phyloP scores from a whole-genome alignment of 1,140 invertebrate genomes.

The Sycobia sp. region DNA sequence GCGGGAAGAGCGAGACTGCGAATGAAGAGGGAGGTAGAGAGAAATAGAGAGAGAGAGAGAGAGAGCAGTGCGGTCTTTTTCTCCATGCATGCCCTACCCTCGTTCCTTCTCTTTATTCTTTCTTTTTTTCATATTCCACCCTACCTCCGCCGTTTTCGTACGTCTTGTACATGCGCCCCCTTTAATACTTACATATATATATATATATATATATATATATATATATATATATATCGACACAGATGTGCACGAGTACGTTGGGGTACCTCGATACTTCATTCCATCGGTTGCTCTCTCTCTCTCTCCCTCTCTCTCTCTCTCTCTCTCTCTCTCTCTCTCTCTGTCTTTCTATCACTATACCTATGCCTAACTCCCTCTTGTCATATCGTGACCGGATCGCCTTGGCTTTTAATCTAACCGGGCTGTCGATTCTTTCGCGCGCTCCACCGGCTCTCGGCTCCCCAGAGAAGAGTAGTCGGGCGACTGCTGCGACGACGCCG shows the following conservation, averaged over 20 bases:
- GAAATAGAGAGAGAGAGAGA: too few relatives aligned
- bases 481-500: background rate
- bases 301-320: background rate
- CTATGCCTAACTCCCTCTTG: too few relatives aligned
- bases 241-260: background rate
- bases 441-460: background rate
- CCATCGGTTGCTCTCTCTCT: too few relatives aligned
- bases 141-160: too few relatives aligned
- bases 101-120: background rate
- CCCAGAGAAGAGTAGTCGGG: background rate
- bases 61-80: background rate
- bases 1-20: too few relatives aligned
- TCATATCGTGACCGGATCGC: conserved; percentile 5
- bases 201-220: too few relatives aligned
- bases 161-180: too few relatives aligned
- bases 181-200: too few relatives aligned
- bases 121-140: background rate
- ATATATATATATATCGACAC: too few relatives aligned
- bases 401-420: conserved; percentile 8
- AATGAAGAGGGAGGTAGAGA: too few relatives aligned
- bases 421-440: conserved; percentile 14
- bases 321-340: background rate
- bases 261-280: background rate
- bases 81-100: background rate
- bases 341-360: background rate